Evolutionary conservation across 2,797 vertebrate species (phyloP).

Genomic region (Acanthurus lineatus): DNA sequence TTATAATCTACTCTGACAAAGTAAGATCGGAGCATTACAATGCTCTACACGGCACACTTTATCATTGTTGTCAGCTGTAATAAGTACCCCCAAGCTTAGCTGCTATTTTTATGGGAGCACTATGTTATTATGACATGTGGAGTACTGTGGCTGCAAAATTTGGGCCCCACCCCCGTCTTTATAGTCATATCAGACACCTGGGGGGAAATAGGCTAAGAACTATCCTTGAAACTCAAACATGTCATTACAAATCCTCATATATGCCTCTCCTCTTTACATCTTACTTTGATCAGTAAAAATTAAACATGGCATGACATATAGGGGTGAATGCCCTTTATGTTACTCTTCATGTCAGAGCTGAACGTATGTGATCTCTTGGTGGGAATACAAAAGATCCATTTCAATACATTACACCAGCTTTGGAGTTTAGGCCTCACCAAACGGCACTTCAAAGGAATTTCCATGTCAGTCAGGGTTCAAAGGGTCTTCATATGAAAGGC

Average conservation of each 20-base stretch:
- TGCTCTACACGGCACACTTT: conserved; percentile 22
- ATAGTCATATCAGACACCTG: conserved; percentile 71
- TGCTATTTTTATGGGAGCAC: conserved; percentile 67
- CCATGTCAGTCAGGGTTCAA: conserved; percentile 69
- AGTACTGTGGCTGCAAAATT: conserved; percentile 54
- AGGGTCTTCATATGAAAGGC: conserved; percentile 66
- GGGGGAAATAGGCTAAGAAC: conserved; percentile 72
- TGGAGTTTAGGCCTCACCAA: conserved; percentile 48
- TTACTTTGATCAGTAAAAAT: conserved; percentile 53
- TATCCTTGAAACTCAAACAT: conserved; percentile 63
- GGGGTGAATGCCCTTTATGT: neutral
- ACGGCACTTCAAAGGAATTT: conserved; percentile 64
- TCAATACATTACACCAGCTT: conserved; percentile 63
- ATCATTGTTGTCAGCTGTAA: conserved; percentile 67
- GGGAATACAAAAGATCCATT: conserved; percentile 64
- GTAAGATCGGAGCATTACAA: conserved; percentile 9
- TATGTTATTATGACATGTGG: conserved; percentile 72
- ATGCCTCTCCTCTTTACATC: conserved; percentile 33
- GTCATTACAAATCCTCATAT: conserved; percentile 66
- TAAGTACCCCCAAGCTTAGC: conserved; percentile 72
- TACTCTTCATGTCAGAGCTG: conserved; percentile 31
- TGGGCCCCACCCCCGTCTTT: conserved; percentile 61
- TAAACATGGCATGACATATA: conserved; percentile 22
- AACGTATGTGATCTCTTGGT: conserved; percentile 30
- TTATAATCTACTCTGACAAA: conserved; percentile 18